phyloP scores from a whole-genome alignment of 2,113 vertebrate genomes.

The Columbina picui region DNA sequence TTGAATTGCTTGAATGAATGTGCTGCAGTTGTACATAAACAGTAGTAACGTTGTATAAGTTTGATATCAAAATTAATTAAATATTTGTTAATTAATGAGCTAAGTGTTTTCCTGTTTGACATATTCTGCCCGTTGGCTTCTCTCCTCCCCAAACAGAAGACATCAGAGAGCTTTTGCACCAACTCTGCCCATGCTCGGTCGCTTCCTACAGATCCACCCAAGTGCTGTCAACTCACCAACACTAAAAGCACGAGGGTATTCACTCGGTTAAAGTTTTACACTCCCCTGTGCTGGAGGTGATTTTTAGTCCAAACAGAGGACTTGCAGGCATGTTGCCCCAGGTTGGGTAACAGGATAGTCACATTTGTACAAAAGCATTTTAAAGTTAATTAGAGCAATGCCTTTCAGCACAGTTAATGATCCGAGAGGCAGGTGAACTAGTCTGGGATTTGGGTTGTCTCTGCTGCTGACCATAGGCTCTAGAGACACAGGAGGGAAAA shows the following conservation, averaged over 20 bases:
- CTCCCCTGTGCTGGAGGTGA: background rate
- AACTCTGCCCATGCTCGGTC: background rate
- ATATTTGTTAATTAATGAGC: background rate
- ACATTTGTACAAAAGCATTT: background rate
- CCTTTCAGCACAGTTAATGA: background rate
- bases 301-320: background rate
- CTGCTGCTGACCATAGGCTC: background rate
- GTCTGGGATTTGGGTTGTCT: background rate
- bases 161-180: background rate
- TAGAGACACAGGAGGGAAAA: background rate
- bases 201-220: background rate
- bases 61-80: background rate
- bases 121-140: background rate
- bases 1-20: background rate
- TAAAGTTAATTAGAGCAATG: background rate
- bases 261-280: background rate
- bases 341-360: background rate
- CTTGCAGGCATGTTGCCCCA: background rate
- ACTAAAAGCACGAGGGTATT: background rate
- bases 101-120: fast-evolving
- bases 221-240: background rate
- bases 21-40: background rate
- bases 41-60: background rate
- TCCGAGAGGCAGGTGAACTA: background rate
- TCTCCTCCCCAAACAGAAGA: background rate